Evolutionary conservation across 2,113 vertebrate species (phyloP).

Genomic region (Lasiurus cinereus): DNA sequence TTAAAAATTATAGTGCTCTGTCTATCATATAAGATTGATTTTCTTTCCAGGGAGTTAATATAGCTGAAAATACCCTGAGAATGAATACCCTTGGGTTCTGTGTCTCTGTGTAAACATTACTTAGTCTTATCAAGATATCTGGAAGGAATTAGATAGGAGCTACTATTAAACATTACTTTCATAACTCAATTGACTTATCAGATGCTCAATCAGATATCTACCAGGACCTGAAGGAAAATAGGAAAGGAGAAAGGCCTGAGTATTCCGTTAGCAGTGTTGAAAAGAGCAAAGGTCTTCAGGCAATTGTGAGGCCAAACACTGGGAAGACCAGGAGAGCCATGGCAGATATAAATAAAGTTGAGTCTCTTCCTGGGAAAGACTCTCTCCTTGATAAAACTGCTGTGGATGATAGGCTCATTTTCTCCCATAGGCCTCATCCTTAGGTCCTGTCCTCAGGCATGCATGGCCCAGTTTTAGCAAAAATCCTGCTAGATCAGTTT

Average conservation of each 20-base stretch:
- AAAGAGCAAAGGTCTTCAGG: not conserved
- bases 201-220: not conserved
- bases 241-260: not conserved
- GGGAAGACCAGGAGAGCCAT: not conserved
- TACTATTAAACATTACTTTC: not conserved
- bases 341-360: not conserved
- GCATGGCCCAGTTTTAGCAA: not conserved
- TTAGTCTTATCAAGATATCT: not conserved
- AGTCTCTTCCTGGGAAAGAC: not conserved
- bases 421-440: not conserved
- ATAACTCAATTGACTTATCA: constrained; percentile 14
- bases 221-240: not conserved
- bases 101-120: not conserved
- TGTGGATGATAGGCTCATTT: not conserved
- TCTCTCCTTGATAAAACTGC: not conserved
- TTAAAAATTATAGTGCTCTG: constrained; percentile 43
- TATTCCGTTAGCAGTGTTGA: not conserved
- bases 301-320: not conserved
- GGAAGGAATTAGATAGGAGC: constrained; percentile 28
- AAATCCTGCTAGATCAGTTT: not conserved
- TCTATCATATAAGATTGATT: not conserved
- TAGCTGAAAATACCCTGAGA: constrained; percentile 29
- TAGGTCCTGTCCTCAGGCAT: not conserved
- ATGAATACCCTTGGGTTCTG: not conserved
- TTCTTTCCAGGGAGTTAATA: constrained; percentile 16